Percentiles rank a stretch among this genome's conserved stretches.
These are phyloP conservation scores for Leptoteleia sp. DNA, from an alignment of 1,140 invertebrate species.

Conservation along the genomic window DNA sequence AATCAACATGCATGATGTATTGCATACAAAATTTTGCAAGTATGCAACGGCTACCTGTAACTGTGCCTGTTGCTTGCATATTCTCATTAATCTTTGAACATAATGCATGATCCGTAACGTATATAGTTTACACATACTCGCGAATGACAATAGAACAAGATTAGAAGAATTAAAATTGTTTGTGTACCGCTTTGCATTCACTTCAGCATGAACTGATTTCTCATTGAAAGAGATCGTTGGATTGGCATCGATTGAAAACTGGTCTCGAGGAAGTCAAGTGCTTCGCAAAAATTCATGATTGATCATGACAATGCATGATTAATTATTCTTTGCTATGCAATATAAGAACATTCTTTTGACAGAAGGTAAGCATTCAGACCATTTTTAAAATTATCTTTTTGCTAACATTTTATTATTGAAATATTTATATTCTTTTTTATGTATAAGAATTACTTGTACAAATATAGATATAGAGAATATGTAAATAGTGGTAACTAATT, in stretches of 20 bases:
- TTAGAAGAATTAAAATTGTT: constrained; percentile 53
- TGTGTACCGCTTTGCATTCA: constrained; percentile 65
- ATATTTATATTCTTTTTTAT: background rate
- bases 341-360: constrained; percentile 25
- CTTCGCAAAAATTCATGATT: constrained; percentile 48
- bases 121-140: constrained; percentile 32
- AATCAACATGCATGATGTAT: constrained; percentile 42
- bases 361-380: constrained; percentile 32
- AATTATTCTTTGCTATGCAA: constrained; percentile 18
- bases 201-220: constrained; percentile 79
- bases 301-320: constrained; percentile 59
- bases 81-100: constrained; percentile 53
- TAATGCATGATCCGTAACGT: constrained; percentile 56
- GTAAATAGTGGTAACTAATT: too few relatives aligned
- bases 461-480: too few relatives aligned
- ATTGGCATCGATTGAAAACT: constrained; percentile 49
- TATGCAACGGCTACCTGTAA: constrained; percentile 31
- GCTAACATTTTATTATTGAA: background rate
- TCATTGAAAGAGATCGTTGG: constrained; percentile 71
- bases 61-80: constrained; percentile 48
- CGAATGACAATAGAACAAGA: constrained; percentile 50
- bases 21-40: constrained; percentile 35
- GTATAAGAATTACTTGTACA: too few relatives aligned
- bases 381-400: too few relatives aligned
- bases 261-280: constrained; percentile 44